These are phyloP conservation scores for Ophioninae sp. DNA, from an alignment of 2,888 invertebrate species.

Conservation along the genomic window DNA sequence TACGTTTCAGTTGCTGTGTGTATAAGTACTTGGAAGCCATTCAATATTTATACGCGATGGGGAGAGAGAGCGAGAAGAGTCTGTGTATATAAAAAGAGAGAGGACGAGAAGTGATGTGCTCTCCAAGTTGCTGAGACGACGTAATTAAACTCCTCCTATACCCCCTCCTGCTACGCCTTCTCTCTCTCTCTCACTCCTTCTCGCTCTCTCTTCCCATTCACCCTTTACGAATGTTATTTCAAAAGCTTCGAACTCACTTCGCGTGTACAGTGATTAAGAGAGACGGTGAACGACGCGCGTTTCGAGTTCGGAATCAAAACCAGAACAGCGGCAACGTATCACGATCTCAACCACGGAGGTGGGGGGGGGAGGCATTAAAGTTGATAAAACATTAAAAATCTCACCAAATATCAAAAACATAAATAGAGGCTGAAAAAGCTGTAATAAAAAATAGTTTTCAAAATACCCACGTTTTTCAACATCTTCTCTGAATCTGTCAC, in stretches of 20 bases:
- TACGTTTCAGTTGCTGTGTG: constrained; percentile 12
- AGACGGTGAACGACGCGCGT: constrained; percentile 36
- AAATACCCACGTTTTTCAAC: not conserved
- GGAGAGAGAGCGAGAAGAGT: not conserved
- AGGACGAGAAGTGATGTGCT: constrained; percentile 54
- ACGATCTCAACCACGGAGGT: too few relatives aligned
- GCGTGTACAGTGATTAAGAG: constrained; percentile 58
- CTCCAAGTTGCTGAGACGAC: constrained; percentile 55
- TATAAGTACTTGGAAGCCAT: constrained; percentile 34
- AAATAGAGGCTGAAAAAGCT: not conserved
- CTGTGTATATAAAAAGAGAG: constrained; percentile 22
- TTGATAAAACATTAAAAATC: not conserved
- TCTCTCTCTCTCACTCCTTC: constrained; percentile 4
- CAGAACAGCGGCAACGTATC: not conserved
- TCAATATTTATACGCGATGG: constrained; percentile 23
- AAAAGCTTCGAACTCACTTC: constrained; percentile 61
- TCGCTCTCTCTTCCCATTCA: constrained; percentile 10
- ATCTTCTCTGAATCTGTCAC: not conserved
- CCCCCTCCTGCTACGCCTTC: not conserved
- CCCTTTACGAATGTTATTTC: constrained; percentile 59
- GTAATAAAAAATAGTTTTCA: not conserved
- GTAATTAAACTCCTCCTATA: constrained; percentile 57
- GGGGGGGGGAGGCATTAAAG: too few relatives aligned
- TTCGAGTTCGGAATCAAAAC: constrained; percentile 25
- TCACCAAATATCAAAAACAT: not conserved